phyloP scores from a whole-genome alignment of 2,888 invertebrate genomes.

The Noctuana brunneofusca region DNA sequence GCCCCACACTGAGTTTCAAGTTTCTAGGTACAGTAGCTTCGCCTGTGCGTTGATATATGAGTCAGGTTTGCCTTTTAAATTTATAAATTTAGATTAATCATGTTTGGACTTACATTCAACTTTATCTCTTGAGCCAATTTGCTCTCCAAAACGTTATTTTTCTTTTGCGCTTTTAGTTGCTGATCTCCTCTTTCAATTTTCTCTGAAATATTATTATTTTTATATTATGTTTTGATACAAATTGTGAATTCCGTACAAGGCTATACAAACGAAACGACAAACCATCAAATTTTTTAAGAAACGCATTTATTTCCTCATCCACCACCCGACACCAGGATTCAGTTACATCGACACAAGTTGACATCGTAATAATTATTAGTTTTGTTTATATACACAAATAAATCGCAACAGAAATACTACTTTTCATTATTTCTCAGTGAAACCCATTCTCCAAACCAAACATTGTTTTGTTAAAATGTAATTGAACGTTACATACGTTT shows the following conservation, averaged over 20 bases:
- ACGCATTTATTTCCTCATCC: conserved; percentile 50
- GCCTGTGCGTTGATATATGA: no score
- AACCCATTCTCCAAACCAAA: no score
- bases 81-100: no score
- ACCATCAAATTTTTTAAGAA: conserved; percentile 58
- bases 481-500: background rate
- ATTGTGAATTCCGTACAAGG: background rate
- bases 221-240: background rate
- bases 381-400: background rate
- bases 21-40: no score
- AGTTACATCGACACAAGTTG: conserved; percentile 29
- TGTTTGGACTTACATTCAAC: conserved; percentile 55
- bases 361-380: background rate
- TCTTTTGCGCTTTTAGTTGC: conserved; percentile 58
- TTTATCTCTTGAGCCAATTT: conserved; percentile 63
- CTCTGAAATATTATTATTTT: conserved; percentile 49
- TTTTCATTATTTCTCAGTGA: no score
- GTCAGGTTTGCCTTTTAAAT: no score
- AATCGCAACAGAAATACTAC: no score
- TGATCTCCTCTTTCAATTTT: conserved; percentile 60
- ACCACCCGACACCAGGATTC: conserved; percentile 48
- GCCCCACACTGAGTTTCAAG: no score
- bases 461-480: no score
- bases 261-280: background rate
- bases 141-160: conserved; percentile 60